These are phyloP conservation scores for Oscheius sp. DNA, from an alignment of 2,888 invertebrate species.

Conservation along the genomic window DNA sequence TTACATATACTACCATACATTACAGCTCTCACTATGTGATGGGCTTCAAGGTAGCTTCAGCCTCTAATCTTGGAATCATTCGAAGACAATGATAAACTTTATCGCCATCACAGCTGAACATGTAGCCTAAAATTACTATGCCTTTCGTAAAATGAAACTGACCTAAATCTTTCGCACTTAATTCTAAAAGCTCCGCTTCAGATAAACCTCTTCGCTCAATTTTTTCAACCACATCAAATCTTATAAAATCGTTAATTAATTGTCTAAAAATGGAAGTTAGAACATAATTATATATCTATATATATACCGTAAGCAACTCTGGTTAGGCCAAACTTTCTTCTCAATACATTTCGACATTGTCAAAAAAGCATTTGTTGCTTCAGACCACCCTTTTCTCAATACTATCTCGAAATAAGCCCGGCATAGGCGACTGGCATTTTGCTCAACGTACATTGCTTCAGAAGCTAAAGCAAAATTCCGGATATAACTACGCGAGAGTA, in stretches of 20 bases:
- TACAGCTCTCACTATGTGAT: constrained; percentile 79
- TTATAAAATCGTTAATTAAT: constrained; percentile 71
- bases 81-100: constrained; percentile 81
- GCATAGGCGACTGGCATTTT: constrained; percentile 72
- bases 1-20: not conserved
- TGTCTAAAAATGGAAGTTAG: constrained; percentile 40
- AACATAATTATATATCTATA: not conserved
- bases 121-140: constrained; percentile 39
- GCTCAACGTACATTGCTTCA: constrained; percentile 87
- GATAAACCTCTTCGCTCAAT: constrained; percentile 82
- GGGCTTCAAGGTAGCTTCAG: constrained; percentile 88
- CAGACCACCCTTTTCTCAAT: constrained; percentile 86
- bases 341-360: constrained; percentile 91
- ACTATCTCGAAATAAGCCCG: constrained; percentile 71
- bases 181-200: constrained; percentile 80
- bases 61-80: constrained; percentile 84
- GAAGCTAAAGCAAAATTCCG: constrained; percentile 86
- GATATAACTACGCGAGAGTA: constrained; percentile 79
- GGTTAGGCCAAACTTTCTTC: constrained; percentile 88
- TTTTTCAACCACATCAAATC: constrained; percentile 81
- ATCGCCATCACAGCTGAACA: constrained; percentile 64
- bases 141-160: not conserved
- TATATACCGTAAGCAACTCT: constrained; percentile 76
- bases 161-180: constrained; percentile 87
- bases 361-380: constrained; percentile 85